These are phyloP conservation scores for Deilephila porcellus DNA, from an alignment of 2,888 invertebrate genomes.

Conservation along the genomic window DNA sequence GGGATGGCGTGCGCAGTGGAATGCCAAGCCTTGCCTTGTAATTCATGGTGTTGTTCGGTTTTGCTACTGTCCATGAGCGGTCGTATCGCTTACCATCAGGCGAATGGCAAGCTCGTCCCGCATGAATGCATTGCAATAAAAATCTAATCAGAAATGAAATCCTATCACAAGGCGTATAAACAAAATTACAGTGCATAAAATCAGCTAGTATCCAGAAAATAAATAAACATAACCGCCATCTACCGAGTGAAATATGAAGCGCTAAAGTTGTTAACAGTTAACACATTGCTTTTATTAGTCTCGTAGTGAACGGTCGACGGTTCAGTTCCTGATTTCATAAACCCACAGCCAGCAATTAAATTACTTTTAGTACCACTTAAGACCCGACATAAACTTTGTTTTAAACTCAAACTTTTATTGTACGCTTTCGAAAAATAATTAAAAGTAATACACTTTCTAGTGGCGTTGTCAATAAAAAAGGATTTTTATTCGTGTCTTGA, in stretches of 20 bases:
- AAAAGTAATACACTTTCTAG: slow-evolving; percentile 52
- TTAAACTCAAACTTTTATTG: slow-evolving; percentile 43
- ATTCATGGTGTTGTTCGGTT: no score
- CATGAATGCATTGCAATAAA: no score
- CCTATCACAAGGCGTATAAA: background rate
- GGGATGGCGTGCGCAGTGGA: background rate
- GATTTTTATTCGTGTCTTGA: slow-evolving; percentile 9
- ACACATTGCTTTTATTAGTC: slow-evolving; percentile 9
- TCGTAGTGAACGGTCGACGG: slow-evolving; percentile 1
- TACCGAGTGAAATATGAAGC: background rate
- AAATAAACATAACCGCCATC: background rate
- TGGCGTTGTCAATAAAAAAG: slow-evolving; percentile 31
- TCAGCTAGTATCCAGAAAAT: no score
- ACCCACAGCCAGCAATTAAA: slow-evolving; percentile 24
- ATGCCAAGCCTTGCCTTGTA: no score
- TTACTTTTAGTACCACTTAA: slow-evolving; percentile 37
- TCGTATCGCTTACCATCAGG: no score
- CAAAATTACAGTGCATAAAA: no score
- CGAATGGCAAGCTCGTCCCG: no score
- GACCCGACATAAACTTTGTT: slow-evolving; percentile 48
- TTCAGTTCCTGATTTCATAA: slow-evolving; percentile 24
- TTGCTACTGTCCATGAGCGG: no score
- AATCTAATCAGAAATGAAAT: background rate
- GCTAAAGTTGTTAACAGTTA: background rate
- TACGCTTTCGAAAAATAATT: slow-evolving; percentile 54